Base-by-base conservation (phyloP, 2,797 vertebrate species). In the Thripadectes ignobilis region DNA sequence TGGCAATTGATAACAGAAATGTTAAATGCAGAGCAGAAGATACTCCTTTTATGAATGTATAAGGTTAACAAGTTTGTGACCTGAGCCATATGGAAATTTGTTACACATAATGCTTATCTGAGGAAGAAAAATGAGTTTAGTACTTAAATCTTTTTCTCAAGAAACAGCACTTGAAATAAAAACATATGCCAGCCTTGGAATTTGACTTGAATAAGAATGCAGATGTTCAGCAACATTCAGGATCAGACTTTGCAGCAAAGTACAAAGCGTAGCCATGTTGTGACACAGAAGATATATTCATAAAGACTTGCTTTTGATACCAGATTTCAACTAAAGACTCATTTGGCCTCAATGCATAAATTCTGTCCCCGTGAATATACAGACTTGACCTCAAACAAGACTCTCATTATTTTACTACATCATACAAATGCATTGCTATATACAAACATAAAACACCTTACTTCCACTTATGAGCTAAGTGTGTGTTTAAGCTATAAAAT, bases 61-160 rank as follows among this genome's bases (percentile, higher is more conserved):
- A 52, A 97, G 89, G 90, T 92, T 95, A 96, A 93, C 62, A 85
- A 96, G 80, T 91, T 87, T 69, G 85, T 92, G 92, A 95, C 88
- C 85, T 82, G 71, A 94, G 43, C 61, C 10, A 3, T n/a, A 32
- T 81, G 75, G 93, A 94, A 96, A 92, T 90, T 67, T 77, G 71
- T 89, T 82, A 61, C 38, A 55, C 80, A 43, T 81, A 95, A 89
- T 95, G 73, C 85, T 86, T 92, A 89, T 67, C 55, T 78, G 41
- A 93, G 89, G 67, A 81, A 46, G 49, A 66, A 72, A 73, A 75
- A 81, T 52, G 6, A 66, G 54, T 82, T 89, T 89, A 66, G 55
- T 78, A 77, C 62, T 88, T 80, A 72, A 89, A 76, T 76, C 54
- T 68, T 92, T 88, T 91, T 89, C 80, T 78, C 59, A 48, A 73